phyloP scores from a whole-genome alignment of 2,888 invertebrate species.

The Tetragonula carbonaria region DNA sequence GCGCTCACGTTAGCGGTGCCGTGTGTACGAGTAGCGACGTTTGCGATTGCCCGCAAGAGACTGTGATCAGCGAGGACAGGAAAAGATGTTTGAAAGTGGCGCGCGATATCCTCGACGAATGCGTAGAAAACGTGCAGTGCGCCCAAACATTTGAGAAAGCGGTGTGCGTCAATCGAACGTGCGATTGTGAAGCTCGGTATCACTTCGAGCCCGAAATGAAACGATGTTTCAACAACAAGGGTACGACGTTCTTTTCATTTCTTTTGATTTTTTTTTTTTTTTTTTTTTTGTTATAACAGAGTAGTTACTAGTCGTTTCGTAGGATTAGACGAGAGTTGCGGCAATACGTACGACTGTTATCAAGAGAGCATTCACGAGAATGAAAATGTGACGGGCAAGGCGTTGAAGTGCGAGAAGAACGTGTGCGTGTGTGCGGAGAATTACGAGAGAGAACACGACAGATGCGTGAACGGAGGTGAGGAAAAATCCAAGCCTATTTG shows the following conservation, averaged over 20 bases:
- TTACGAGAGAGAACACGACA: conserved; percentile 44
- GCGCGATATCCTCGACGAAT: conserved; percentile 51
- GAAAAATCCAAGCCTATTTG: not conserved
- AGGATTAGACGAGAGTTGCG: conserved; percentile 69
- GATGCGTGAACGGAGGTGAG: conserved; percentile 66
- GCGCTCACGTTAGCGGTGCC: conserved; percentile 59
- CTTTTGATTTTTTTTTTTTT: not conserved
- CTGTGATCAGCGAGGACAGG: conserved; percentile 41
- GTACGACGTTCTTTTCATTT: conserved; percentile 39
- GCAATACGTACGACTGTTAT: conserved; percentile 67
- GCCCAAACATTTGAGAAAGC: conserved; percentile 47
- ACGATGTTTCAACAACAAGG: conserved; percentile 60
- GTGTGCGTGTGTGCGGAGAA: conserved; percentile 66
- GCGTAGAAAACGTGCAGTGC: conserved; percentile 69
- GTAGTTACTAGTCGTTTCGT: not conserved
- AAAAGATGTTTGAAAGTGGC: conserved; percentile 63
- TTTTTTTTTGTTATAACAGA: not conserved
- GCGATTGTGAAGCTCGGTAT: conserved; percentile 60
- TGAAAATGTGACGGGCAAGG: conserved; percentile 5
- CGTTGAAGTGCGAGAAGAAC: conserved; percentile 57
- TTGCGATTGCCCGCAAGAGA: conserved; percentile 64
- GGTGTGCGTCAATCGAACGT: conserved; percentile 62
- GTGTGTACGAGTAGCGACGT: conserved; percentile 55
- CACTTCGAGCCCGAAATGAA: conserved; percentile 59
- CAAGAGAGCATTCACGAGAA: conserved; percentile 45